These are phyloP conservation scores for Adelognathus sp. DNA, from an alignment of 2,888 invertebrate genomes.

Conservation along the genomic window DNA sequence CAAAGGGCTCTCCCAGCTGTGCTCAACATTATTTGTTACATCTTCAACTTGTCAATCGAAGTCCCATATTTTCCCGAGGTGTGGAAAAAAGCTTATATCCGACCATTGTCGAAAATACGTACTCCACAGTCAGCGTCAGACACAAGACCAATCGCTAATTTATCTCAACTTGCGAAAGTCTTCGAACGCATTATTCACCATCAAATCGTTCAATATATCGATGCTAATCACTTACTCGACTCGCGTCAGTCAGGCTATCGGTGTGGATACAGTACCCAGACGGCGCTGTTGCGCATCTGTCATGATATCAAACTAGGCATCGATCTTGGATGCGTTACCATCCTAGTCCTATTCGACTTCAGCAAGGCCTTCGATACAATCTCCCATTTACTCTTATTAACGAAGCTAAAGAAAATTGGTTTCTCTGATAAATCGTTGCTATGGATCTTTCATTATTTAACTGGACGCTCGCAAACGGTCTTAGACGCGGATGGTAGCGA, in stretches of 20 bases:
- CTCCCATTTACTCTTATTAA: neutral
- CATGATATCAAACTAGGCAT: neutral
- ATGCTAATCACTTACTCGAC: neutral
- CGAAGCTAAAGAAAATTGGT: neutral
- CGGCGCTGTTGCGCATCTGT: neutral
- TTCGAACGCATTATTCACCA: neutral
- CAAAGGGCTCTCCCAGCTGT: neutral
- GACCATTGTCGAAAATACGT: neutral
- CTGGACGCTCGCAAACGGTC: neutral
- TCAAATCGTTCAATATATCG: neutral
- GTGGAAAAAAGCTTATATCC: neutral
- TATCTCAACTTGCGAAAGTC: neutral
- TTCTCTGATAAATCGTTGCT: too few relatives aligned
- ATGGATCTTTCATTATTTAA: neutral
- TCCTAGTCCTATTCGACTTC: neutral
- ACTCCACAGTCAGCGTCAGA: neutral
- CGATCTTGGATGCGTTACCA: neutral
- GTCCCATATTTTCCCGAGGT: neutral
- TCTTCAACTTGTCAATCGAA: neutral
- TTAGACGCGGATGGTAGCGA: neutral
- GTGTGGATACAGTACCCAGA: neutral
- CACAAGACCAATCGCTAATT: neutral
- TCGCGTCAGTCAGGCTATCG: neutral
- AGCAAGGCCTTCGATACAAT: neutral
- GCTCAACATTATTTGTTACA: neutral